Evolutionary conservation across 2,113 vertebrate species (phyloP).

Genomic region (Dromaius novaehollandiae): DNA sequence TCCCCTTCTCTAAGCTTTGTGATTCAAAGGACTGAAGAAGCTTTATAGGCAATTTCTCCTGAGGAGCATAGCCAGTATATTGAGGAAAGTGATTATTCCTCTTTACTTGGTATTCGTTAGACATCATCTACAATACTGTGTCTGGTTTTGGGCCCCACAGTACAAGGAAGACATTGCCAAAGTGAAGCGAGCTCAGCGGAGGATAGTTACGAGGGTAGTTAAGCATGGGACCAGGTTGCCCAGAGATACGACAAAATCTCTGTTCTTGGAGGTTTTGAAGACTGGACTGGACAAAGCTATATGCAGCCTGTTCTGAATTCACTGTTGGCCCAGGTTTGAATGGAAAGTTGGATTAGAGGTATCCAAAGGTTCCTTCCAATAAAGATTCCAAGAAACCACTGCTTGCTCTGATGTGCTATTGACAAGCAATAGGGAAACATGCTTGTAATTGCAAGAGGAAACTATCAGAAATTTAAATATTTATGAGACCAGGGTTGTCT

Average conservation of each 20-base stretch:
- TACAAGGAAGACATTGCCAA: background rate
- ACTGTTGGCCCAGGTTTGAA: background rate
- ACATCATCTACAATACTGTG: no score
- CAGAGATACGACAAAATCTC: background rate
- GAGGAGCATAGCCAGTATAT: background rate
- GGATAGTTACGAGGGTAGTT: background rate
- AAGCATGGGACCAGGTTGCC: background rate
- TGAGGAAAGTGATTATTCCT: background rate
- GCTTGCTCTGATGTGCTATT: background rate
- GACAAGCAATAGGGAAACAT: background rate
- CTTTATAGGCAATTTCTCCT: background rate
- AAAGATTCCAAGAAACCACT: background rate
- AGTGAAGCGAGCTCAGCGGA: background rate
- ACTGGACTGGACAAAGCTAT: background rate
- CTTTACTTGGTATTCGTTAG: no score
- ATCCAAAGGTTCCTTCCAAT: background rate
- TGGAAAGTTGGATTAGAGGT: background rate
- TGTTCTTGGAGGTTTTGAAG: background rate
- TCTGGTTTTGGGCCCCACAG: no score
- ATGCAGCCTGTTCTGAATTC: background rate
- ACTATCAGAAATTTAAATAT: background rate
- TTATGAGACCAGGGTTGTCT: background rate
- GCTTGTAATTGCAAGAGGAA: background rate
- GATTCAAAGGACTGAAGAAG: background rate
- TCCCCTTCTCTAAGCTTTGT: background rate